These are phyloP conservation scores for Orthosia gracilis DNA, from an alignment of 2,888 invertebrate species.

Conservation along the genomic window DNA sequence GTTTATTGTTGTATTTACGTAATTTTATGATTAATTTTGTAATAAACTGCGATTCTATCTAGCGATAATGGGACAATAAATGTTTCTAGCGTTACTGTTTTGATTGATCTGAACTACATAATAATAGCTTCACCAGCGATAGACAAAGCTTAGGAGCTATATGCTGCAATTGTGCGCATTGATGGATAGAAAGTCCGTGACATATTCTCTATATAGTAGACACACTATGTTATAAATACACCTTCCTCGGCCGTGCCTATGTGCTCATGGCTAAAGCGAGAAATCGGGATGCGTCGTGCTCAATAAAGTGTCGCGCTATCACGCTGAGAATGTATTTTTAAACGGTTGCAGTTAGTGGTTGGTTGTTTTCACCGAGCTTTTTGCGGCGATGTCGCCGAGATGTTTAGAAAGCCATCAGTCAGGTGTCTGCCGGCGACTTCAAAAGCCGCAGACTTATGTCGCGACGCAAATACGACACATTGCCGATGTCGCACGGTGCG, in stretches of 20 bases:
- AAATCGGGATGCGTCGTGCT: slow-evolving; percentile 71
- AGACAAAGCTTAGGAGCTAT: slow-evolving; percentile 5
- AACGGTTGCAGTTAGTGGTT: slow-evolving; percentile 83
- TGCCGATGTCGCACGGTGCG: slow-evolving; percentile 43
- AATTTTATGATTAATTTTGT: slow-evolving; percentile 23
- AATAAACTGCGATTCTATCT: slow-evolving; percentile 29
- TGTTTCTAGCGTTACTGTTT: slow-evolving; percentile 45
- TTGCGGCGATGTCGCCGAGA: slow-evolving; percentile 81
- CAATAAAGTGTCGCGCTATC: slow-evolving; percentile 74
- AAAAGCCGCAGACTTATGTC: slow-evolving; percentile 80
- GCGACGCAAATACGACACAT: slow-evolving; percentile 73
- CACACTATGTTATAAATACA: slow-evolving; percentile 56
- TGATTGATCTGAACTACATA: slow-evolving; percentile 50
- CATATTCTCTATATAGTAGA: slow-evolving; percentile 40
- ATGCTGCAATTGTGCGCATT: neutral
- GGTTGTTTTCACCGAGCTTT: slow-evolving; percentile 87
- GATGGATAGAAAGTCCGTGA: slow-evolving; percentile 33
- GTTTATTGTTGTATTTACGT: slow-evolving; percentile 35
- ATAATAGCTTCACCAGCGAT: neutral
- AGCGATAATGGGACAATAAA: slow-evolving; percentile 54
- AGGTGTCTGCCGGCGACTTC: slow-evolving; percentile 84
- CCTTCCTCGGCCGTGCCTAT: slow-evolving; percentile 47
- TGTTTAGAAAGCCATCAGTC: slow-evolving; percentile 90
- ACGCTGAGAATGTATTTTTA: slow-evolving; percentile 82
- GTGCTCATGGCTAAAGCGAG: slow-evolving; percentile 66